Conservation (phyloP, 1,140 invertebrate species). For the Neuroterus valhalla region DNA sequence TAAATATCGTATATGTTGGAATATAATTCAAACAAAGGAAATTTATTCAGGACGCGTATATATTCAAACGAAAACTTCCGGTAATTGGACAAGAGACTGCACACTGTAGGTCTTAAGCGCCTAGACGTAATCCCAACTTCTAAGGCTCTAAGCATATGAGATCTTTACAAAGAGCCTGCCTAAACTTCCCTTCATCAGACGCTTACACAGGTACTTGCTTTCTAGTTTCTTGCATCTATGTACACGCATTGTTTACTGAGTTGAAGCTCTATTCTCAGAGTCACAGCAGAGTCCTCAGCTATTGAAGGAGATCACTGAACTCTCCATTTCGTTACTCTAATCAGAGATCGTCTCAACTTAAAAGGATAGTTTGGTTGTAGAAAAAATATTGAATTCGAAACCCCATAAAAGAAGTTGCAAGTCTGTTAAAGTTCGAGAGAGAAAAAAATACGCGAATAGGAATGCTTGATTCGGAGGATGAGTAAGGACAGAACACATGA, state of each 20-base stretch:
- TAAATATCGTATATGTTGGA: too few species aligned
- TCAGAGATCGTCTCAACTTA: too few species aligned
- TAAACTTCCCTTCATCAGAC: conserved; percentile 1
- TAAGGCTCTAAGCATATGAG: conserved; percentile 4
- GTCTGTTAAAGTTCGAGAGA: too few species aligned
- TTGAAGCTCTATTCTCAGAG: background rate
- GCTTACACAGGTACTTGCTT: conserved; percentile 3
- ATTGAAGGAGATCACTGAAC: background rate
- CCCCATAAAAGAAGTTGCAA: too few species aligned
- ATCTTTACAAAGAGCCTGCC: background rate
- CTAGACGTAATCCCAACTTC: background rate
- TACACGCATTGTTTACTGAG: background rate
- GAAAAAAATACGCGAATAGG: too few species aligned
- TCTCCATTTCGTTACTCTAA: too few species aligned
- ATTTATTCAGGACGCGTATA: too few species aligned
- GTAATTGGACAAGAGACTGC: background rate
- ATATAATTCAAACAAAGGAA: too few species aligned
- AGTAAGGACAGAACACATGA: too few species aligned
- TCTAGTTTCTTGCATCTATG: conserved; percentile 8
- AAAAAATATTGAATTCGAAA: too few species aligned
- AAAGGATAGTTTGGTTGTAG: too few species aligned
- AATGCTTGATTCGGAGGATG: too few species aligned
- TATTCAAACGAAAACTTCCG: background rate
- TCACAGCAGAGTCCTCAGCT: background rate
- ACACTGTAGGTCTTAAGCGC: conserved; percentile 5